These are phyloP conservation scores for Zaprionus africanus DNA, from an alignment of 1,140 invertebrate genomes.

Conservation along the genomic window DNA sequence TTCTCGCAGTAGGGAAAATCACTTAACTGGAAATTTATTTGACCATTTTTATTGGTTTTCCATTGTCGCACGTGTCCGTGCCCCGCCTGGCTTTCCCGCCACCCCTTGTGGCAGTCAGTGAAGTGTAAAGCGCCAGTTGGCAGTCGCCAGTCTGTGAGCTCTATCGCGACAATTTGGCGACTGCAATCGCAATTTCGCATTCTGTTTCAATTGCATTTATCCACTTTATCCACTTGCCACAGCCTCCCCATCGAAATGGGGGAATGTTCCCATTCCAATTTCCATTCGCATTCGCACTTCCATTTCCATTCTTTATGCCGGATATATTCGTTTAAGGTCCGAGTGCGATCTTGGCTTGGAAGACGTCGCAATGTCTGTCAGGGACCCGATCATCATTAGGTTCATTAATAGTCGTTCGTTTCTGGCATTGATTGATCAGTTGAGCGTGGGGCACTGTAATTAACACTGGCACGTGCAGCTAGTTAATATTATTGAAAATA, in stretches of 20 bases:
- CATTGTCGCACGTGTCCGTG: neutral
- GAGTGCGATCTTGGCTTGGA: neutral
- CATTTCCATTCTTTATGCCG: conserved; percentile 30
- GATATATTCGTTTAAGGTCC: conserved; percentile 29
- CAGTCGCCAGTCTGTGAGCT: neutral
- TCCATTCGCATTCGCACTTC: conserved; percentile 18
- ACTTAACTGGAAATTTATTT: conserved; percentile 58
- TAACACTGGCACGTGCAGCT: conserved; percentile 26
- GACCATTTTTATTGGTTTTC: conserved; percentile 72
- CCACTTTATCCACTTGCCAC: conserved; percentile 46
- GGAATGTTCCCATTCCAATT: neutral
- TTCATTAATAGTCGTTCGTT: conserved; percentile 8
- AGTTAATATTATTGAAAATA: conserved; percentile 3
- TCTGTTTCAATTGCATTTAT: conserved; percentile 53
- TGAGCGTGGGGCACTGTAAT: conserved; percentile 1
- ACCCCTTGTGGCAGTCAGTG: neutral
- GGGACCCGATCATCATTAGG: conserved; percentile 11
- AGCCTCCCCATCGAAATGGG: neutral
- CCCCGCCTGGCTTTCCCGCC: neutral
- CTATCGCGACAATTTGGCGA: conserved; percentile 9
- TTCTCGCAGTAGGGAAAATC: conserved; percentile 23
- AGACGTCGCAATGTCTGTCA: conserved; percentile 12
- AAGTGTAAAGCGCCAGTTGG: conserved; percentile 2
- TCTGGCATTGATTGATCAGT: conserved; percentile 33
- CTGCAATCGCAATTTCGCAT: conserved; percentile 37